phyloP scores from a whole-genome alignment of 2,797 vertebrate genomes.

The Cirrhinus molitorella region DNA sequence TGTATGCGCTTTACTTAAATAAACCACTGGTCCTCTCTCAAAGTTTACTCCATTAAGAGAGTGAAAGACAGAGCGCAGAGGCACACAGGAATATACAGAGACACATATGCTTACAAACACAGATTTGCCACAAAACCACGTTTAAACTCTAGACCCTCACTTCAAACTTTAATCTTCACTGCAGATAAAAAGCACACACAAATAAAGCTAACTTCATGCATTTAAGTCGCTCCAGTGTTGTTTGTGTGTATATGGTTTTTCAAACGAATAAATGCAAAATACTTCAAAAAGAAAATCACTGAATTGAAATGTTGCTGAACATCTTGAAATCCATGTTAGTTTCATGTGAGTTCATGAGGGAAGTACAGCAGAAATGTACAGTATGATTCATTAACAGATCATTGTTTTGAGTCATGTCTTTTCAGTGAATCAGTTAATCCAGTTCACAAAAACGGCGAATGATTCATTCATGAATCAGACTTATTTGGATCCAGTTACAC shows the following conservation, averaged over 20 bases:
- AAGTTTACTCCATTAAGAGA: slow-evolving; percentile 27
- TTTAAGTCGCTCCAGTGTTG: not conserved
- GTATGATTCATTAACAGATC: not conserved
- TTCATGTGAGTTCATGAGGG: not conserved
- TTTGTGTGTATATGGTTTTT: not conserved
- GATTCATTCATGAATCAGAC: not conserved
- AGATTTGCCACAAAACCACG: slow-evolving; percentile 5
- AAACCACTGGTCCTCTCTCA: slow-evolving; percentile 56
- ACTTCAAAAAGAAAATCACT: not conserved
- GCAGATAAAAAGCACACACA: not conserved
- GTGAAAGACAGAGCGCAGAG: slow-evolving; percentile 53
- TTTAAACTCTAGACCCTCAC: slow-evolving; percentile 19
- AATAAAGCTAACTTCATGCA: not conserved
- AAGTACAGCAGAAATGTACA: not conserved
- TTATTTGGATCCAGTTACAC: not conserved
- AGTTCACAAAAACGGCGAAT: not conserved
- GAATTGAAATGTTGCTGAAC: not conserved
- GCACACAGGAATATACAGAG: slow-evolving; percentile 19
- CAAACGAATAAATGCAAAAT: not conserved
- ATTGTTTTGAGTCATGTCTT: not conserved
- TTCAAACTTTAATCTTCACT: not conserved
- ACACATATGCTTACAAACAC: slow-evolving; percentile 42
- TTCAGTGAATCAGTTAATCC: not conserved
- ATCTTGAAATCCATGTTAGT: not conserved
- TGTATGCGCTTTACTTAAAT: slow-evolving; percentile 54